Percentiles rank a stretch among this genome's conserved stretches.
Evolutionary conservation across 2,888 invertebrate genomes (phyloP).

Genomic region (Seira musarum): DNA sequence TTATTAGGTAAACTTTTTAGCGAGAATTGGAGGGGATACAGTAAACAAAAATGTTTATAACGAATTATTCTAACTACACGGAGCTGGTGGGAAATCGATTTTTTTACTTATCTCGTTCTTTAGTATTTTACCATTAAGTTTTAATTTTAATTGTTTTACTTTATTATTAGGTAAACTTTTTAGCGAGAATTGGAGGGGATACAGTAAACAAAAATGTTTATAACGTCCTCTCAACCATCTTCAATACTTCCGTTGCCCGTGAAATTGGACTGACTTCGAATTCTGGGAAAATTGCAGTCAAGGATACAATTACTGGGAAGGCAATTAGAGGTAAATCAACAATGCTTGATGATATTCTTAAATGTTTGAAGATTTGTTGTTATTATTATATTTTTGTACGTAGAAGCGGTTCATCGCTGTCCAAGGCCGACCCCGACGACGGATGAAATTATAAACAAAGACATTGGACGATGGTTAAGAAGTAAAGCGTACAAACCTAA

Average conservation of each 20-base stretch:
- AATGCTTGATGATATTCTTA: too few relatives aligned
- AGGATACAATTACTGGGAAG: background rate
- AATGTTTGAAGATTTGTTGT: too few relatives aligned
- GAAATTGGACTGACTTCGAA: background rate
- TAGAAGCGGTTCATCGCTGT: too few relatives aligned
- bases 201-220: background rate
- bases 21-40: too few relatives aligned
- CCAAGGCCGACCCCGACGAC: background rate
- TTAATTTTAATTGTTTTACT: too few relatives aligned
- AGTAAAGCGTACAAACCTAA: constrained; percentile 2
- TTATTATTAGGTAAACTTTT: background rate
- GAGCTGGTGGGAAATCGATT: background rate
- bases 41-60: too few relatives aligned
- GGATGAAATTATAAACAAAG: background rate
- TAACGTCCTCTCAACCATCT: background rate
- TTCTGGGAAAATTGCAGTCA: background rate
- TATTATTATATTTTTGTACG: too few relatives aligned
- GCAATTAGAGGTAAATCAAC: background rate
- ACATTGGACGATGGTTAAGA: constrained; percentile 34
- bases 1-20: too few relatives aligned
- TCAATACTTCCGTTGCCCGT: background rate
- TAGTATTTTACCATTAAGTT: background rate
- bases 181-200: background rate
- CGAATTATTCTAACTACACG: too few relatives aligned
- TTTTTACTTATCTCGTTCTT: too few relatives aligned